Base-by-base conservation (phyloP, 2,888 invertebrate genomes). In the Athalia circularis region DNA sequence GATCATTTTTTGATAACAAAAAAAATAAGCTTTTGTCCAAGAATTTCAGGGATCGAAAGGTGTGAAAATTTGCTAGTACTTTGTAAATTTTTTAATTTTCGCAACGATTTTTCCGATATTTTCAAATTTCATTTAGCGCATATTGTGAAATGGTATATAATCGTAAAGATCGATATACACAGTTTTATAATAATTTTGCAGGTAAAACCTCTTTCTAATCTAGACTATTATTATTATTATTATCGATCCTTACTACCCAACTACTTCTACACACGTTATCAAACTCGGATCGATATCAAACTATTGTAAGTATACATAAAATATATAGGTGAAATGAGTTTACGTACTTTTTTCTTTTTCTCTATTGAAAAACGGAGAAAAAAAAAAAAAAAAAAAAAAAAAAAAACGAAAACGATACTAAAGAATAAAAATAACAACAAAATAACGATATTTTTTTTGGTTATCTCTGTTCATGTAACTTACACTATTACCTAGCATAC, bases 211-310 rank as follows among this genome's bases (percentile, higher is more conserved):
- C 13, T n/a, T 67, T 72, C 29, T 52, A 29, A 11, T 13, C 68
- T 48, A 15, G 47, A 3, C 11, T 45, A 57, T 29, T 54, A 59
- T 59, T 72, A 29, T 50, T 13, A 62, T 43, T 75, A 29, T 43
- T 75, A 54, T 75, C 62, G 62, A 75, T 64, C 50, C 50, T 15
- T 13, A 13, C 5, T 1, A 47, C 47, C 57, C 62, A 50, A 75
- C 75, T 64, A 64, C 75, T 48, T 75, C 75, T 62, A 75, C 62
- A 64, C 61, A 64, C 75, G 75, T 50, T 75, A 75, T 75, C 9
- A 62, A 75, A 75, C 75, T 29, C 13, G 62, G 52, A 62, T 75
- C 75, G 75, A 75, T 75, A 50, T 29, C 52, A 54, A 68, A 68
- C 9, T 64, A 9, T 8, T 11, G 48, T 6, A 54, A 8, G 15